Base-by-base conservation (phyloP, 2,888 invertebrate genomes). In the Minunthozetes semirufus region DNA sequence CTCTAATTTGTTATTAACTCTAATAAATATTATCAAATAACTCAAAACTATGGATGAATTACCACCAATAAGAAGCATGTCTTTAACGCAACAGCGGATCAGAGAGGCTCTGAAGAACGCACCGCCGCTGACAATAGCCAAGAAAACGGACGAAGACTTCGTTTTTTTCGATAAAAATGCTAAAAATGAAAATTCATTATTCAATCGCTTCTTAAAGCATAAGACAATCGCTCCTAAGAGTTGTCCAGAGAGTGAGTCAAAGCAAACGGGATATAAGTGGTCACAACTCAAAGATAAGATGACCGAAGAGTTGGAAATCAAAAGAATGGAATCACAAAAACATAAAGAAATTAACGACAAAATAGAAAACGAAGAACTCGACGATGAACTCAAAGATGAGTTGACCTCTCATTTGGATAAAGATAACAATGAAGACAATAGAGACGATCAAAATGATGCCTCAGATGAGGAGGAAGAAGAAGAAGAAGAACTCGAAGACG, bases 401-500 rank as follows among this genome's bases (percentile, higher is more conserved):
- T 48, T 48, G 19, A 33, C 33, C 33, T 5, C 3, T 5, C 4
- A 33, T 33, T 5, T 33, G 8, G 17, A 38, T 9, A 6, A 19
- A 6, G 72, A 71, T 71, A 46, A 27, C 22, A 4, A 1, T 50
- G 72, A 71, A 50, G 19, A 50, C 19, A 19, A 50, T n/a, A 11
- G 17, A n/a, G 63, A 33, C 3, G 8, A 33, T 5, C 33, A 33
- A 33, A 33, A 33, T 33, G 8, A 33, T 33, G 33, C 4, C 33
- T 33, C 33, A 5, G 33, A 33, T 5, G 33, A 33, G 33, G 8
- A 33, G 8, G 38, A n/a, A 1, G 29, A 73, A 22, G 27, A 25
- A 25, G 25, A 59, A 8, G 66, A 70, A 11, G 42, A 73, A 13
- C 25, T 25, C 29, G 61, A 73, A 73, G 73, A 70, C 2, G 66